Base-by-base conservation (phyloP, 2,113 vertebrate genomes). In the Pachypanchax playfairii region DNA sequence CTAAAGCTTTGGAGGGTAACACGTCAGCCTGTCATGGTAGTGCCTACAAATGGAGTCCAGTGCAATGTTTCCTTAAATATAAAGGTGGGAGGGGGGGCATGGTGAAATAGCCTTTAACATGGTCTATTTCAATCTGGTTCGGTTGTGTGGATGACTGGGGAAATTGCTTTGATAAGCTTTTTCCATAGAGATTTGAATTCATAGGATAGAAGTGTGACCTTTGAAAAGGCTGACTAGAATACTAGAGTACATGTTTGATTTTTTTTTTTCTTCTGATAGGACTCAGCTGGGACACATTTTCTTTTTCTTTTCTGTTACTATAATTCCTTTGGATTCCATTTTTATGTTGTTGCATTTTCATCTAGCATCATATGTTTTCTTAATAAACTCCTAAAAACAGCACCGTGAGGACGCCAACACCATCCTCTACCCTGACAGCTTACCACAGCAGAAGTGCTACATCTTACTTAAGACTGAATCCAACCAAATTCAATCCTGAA, bases 111-210 rank as follows among this genome's bases (percentile, higher is more conserved):
- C 80, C 41, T 81, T 70, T 65, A 77, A 75, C 55, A 57, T 64
- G 65, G 84, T 62, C 83, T 68, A 58, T 58, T 62, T 70, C 65
- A 62, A 62, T 78, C 55, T 21, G 28, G 58, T 57, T 67, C 52
- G 70, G 71, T 69, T 62, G 59, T 73, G 38, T 79, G 69, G 55
- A 73, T 58, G 47, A 53, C 60, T 54, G 58, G 50, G 64, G 79
- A 80, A 90, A 91, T 88, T 80, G 85, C 87, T 86, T 89, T 86
- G 82, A 88, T 90, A 87, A 85, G 79, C 86, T 76, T 80, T 89
- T 82, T 84, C 81, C 69, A 74, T 82, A 85, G 83, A 80, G 84
- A 87, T 80, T 81, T 78, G 65, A 85, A 85, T 86, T 88, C 84
- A 65, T 36, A 24, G 77, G 80, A 84, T 85, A 82, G 79, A 82